These are phyloP conservation scores for Phortica variegata DNA, from an alignment of 1,140 invertebrate genomes.

Conservation along the genomic window DNA sequence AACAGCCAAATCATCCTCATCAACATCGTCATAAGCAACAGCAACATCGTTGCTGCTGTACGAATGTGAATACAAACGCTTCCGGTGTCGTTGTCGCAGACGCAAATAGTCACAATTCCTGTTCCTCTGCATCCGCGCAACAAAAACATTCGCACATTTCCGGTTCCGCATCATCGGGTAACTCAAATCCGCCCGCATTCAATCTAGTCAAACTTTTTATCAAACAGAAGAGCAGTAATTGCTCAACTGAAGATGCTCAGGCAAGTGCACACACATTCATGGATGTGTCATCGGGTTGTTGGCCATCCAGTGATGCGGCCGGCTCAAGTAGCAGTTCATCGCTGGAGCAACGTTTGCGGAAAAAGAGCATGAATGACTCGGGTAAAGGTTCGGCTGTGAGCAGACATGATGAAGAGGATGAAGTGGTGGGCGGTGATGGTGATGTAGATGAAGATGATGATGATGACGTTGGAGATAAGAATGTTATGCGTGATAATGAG, in stretches of 20 bases:
- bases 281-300: conserved; percentile 66
- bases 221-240: conserved; percentile 75
- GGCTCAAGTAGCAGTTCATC: conserved; percentile 44
- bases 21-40: conserved; percentile 42
- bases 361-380: conserved; percentile 57
- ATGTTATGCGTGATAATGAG: conserved; percentile 3
- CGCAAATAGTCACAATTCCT: conserved; percentile 55
- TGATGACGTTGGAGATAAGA: conserved; percentile 6
- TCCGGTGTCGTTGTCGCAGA: conserved; percentile 27
- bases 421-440: background rate
- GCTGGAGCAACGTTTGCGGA: conserved; percentile 49
- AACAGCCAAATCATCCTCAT: conserved; percentile 31
- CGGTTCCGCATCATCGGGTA: conserved; percentile 48
- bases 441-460: conserved; percentile 11
- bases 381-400: conserved; percentile 60
- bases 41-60: conserved; percentile 40
- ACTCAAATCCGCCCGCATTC: conserved; percentile 60
- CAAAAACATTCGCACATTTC: conserved; percentile 30
- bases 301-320: conserved; percentile 59
- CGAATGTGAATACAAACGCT: background rate
- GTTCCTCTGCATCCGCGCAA: conserved; percentile 12
- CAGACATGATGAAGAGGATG: conserved; percentile 54
- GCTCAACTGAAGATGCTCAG: conserved; percentile 59
- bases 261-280: conserved; percentile 61
- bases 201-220: conserved; percentile 87